phyloP scores from a whole-genome alignment of 2,113 vertebrate genomes.

The Pangasianodon hypophthalmus region DNA sequence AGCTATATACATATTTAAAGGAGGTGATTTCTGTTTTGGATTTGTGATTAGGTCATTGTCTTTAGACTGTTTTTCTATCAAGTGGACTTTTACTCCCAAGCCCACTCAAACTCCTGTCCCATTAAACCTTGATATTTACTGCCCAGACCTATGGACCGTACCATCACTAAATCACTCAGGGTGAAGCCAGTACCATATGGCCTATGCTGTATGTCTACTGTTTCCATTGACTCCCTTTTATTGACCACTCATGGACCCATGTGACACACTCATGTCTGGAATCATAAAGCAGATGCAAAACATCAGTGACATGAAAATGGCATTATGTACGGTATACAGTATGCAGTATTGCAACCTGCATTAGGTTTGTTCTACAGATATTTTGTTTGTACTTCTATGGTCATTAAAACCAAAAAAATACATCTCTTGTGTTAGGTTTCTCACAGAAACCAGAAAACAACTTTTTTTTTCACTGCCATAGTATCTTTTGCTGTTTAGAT shows the following conservation, averaged over 20 bases:
- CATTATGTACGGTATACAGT: not conserved
- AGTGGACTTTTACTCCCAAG: not conserved
- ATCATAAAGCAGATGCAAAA: not conserved
- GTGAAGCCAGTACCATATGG: not conserved
- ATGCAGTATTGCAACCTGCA: not conserved
- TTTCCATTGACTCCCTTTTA: not conserved
- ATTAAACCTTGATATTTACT: not conserved
- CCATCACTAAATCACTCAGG: slow-evolving; percentile 13
- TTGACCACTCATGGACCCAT: not conserved
- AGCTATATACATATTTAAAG: not conserved
- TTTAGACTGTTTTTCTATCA: not conserved
- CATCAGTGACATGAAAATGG: not conserved
- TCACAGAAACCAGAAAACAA: not conserved
- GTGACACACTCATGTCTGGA: not conserved
- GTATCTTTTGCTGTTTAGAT: not conserved
- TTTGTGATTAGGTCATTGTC: not conserved
- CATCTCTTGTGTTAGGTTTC: not conserved
- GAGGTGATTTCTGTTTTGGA: not conserved
- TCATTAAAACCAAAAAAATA: not conserved
- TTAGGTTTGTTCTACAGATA: not conserved
- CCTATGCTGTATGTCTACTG: not conserved
- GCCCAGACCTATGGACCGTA: not conserved
- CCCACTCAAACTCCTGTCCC: not conserved
- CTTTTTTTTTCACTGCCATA: not conserved
- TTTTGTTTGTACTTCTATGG: not conserved